Base-by-base conservation (phyloP, 2,113 vertebrate genomes). In the Psephotus haematonotus region DNA sequence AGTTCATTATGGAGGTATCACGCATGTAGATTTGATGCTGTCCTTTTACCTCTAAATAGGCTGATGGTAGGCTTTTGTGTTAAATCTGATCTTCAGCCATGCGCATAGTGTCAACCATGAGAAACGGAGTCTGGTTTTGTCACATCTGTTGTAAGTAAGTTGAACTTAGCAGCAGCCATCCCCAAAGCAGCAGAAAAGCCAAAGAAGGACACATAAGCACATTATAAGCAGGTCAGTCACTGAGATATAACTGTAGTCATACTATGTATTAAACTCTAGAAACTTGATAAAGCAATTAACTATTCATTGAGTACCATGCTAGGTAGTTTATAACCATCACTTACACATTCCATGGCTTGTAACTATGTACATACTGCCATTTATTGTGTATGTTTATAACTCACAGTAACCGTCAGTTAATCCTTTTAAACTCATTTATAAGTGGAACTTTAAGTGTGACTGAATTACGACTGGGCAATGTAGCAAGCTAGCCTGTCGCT, bases 91-190 rank as follows among this genome's bases (percentile, higher is more conserved):
- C 33, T 35, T 71, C 43, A 22, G 47, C 44, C 31, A 22, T 17
- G 13, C 1, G 0, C 16, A 11, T 33, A 35, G 13, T 13, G 43
- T 59, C 41, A 69, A 19, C 49, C 2, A 1, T 52, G n/a, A 70
- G 52, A 90, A 95, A 35, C 8, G 15, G 44, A 92, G n/a, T 63
- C n/a, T 65, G 68, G 63, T 50, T 94, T 90, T 68, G 37, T 60
- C 17, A 15, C n/a, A 46, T 14, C 55, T 71, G 33, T 7, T 76
- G 1, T n/a, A 76, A 77, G 17, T n/a, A 76, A 77, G 17, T n/a
- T 28, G 68, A 57, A 91, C 69, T 9, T 49, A 72, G 44, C 39
- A 91, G 67, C 67, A 85, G 47, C 23, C 25, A 28, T 28, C 17
- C 55, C 41, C 53, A 91, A 76, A 69, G 33, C 37, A 62, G 35